Base-by-base conservation (phyloP, 2,888 invertebrate genomes). In the Strigamia crassipes region DNA sequence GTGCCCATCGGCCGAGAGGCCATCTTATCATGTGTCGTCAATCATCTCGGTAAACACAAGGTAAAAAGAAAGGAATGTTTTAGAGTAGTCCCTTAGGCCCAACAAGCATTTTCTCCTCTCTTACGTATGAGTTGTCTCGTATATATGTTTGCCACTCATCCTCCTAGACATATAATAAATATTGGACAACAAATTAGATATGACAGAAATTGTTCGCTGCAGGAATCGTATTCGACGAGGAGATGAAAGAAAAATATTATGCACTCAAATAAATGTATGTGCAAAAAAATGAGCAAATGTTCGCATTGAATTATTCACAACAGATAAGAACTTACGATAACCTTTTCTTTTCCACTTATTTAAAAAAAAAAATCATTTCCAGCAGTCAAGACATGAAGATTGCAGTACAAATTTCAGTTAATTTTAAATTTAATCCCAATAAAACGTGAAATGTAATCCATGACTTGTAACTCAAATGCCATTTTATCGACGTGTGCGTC, bases 1-100 rank as follows among this genome's bases (percentile, higher is more conserved):
- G 78, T 77, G 34, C 78, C 78, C 31, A 38, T 77, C 34, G 78
- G 78, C 31, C 31, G 78, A 38, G 78, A 77, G 38, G 78, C 78
- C 38, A 38, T 27, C 34, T 38, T 77, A 38, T 77, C 78, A 23
- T 77, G 78, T 77, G 78, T 77, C 78, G 78, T 77, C 78, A 77
- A 77, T 77, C 78, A 77, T 38, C 38, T 77, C 34, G 38, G 38
- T 77, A 77, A 77, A 77, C 78, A 77, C 38, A 77, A 77, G 78
- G 78, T 77, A 77, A 77, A 38, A 38, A 77, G 34, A 38, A 77
- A 6, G 56, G 56, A 56, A 56, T 56, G 56, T 56, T 56, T 56
- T 56, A 56, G 56, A 56, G 56, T 56, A 56, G 56, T 56, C 56
- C 56, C 56, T 18, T 56, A 56, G 56, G 56, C 56, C 56, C 56